Evolutionary conservation across 1,140 invertebrate species (phyloP).

Genomic region (Zaprionus davidi): DNA sequence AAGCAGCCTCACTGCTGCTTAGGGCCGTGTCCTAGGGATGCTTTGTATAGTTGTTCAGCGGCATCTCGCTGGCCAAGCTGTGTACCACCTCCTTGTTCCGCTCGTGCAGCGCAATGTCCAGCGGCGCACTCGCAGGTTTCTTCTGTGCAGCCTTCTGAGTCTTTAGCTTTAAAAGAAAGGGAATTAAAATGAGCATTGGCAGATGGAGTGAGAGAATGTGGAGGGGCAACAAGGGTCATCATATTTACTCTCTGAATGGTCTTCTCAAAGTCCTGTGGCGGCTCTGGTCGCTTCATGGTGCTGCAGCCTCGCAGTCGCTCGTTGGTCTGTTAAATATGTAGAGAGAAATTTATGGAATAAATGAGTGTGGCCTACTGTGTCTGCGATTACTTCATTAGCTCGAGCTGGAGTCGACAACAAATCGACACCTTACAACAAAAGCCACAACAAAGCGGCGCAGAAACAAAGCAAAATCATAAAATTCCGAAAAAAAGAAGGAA

Average conservation of each 20-base stretch:
- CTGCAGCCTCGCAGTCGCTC: slow-evolving; percentile 72
- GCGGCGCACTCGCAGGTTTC: slow-evolving; percentile 64
- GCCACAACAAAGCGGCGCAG: slow-evolving; percentile 32
- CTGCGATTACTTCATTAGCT: slow-evolving; percentile 77
- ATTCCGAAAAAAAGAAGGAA: slow-evolving; percentile 26
- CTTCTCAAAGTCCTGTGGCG: slow-evolving; percentile 83
- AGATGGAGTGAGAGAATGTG: not conserved
- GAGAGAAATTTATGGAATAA: slow-evolving; percentile 34
- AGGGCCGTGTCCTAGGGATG: slow-evolving; percentile 82
- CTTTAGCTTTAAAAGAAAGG: slow-evolving; percentile 60
- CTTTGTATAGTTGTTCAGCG: slow-evolving; percentile 81
- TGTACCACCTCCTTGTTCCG: slow-evolving; percentile 76
- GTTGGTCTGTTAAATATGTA: slow-evolving; percentile 57
- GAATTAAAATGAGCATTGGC: slow-evolving; percentile 4
- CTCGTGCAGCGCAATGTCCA: slow-evolving; percentile 77
- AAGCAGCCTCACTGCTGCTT: slow-evolving; percentile 74
- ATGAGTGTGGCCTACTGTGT: slow-evolving; percentile 16
- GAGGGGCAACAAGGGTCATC: not conserved
- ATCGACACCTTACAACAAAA: slow-evolving; percentile 74
- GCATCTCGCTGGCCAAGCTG: slow-evolving; percentile 75
- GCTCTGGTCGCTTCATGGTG: slow-evolving; percentile 79
- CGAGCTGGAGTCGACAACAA: slow-evolving; percentile 54
- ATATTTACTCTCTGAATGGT: slow-evolving; percentile 83
- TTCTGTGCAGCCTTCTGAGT: slow-evolving; percentile 82
- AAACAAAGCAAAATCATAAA: slow-evolving; percentile 21